Base-by-base conservation (phyloP, 2,888 invertebrate genomes). In the Catocala fraxini region DNA sequence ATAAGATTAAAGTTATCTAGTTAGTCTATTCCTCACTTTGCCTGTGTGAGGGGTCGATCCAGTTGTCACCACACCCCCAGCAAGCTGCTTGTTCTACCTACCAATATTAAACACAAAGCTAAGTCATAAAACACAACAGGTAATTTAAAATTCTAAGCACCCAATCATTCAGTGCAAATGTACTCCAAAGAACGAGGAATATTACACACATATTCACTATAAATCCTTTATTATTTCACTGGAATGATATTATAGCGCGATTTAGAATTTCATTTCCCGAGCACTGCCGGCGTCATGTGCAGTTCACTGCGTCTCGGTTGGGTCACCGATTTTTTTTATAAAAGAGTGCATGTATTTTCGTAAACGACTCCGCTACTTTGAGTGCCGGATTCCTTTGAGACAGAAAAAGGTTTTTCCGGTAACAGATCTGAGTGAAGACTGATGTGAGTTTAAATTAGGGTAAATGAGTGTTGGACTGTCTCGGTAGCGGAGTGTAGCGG, bases 261-360 rank as follows among this genome's bases (percentile, higher is more conserved):
- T 85, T 82, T 82, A 79, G 79, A 82, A 78, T 85, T 85, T 82
- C 83, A 83, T 84, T 83, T 84, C 47, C 74, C 73, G 34, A 71
- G 70, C 68, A 65, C 56, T 72, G 70, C 71, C 65, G 80, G 80
- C 82, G 80, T 79, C 85, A 82, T 80, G 77, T 85, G 85, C 82
- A 83, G 79, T 82, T 84, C 84, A 84, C 71, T 82, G 84, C 81
- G 61, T 58, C 63, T 70, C 68, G 63, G 57, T 64, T 60, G 45
- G 46, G 54, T 47, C 5, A 33, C 4, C 33, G 35, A 35, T 34
- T 56, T 62, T 54, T 56, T 25, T 43, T 41, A 15, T 33, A 46
- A 42, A 9, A 62, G 47, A 59, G 42, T 62, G 51, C 51, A 62
- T 25, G 47, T 48, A 47, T 46, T 43, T 56, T 35, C 42, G 10